Evolutionary conservation across 92 coral and sea anemone species (phyloP).

Genomic region (Umimayanthus chanpuru): DNA sequence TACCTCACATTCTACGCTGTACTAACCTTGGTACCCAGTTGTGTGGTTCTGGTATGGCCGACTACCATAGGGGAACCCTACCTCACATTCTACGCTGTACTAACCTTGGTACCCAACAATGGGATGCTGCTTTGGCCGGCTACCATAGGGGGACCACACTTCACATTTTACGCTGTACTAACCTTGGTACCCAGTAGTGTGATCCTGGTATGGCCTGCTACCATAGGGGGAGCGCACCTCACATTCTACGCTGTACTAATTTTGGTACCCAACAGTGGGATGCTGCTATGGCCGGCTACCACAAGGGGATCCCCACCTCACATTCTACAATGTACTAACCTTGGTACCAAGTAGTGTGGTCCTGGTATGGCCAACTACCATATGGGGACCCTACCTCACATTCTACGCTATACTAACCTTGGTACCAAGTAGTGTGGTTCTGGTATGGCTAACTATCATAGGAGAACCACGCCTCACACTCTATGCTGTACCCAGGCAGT

Average conservation of each 20-base stretch:
- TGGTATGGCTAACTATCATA: neutral
- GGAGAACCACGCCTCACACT: neutral
- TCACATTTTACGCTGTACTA: neutral
- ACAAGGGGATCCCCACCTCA: neutral
- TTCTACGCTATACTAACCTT: neutral
- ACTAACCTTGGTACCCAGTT: neutral
- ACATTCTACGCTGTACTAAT: neutral
- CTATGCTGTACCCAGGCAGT: neutral
- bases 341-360: neutral
- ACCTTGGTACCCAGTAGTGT: neutral
- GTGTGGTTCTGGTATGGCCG: constrained; percentile 18
- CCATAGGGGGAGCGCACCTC: neutral
- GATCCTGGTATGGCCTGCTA: neutral
- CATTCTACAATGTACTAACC: neutral
- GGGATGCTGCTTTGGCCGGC: neutral
- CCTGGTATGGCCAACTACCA: neutral
- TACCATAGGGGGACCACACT: neutral
- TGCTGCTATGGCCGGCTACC: neutral
- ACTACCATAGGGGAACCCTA: neutral
- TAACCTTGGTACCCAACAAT: neutral
- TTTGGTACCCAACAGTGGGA: neutral
- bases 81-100: neutral
- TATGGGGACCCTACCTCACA: neutral
- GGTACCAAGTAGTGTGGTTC: neutral
- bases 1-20: neutral